Conservation (phyloP, 1,140 invertebrate genomes). For the Ooceraea biroi region DNA sequence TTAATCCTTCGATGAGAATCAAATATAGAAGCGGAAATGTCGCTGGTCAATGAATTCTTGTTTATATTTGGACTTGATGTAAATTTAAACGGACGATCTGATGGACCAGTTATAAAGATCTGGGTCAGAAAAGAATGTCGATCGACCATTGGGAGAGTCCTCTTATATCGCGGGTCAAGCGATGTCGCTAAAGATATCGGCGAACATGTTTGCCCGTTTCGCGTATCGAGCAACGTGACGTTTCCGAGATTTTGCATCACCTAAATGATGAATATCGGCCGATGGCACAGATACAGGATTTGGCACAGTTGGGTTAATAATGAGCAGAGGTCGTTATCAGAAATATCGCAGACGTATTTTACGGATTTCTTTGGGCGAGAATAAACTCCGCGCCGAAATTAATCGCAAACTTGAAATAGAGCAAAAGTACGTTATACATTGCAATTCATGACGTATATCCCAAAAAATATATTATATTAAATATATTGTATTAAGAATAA, state of each 20-base stretch:
- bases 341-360: conserved; percentile 48
- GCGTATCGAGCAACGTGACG: not conserved
- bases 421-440: no score
- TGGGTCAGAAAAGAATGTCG: conserved; percentile 64
- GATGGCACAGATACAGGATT: conserved; percentile 49
- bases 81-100: not conserved
- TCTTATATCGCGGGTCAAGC: conserved; percentile 22
- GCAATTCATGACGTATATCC: no score
- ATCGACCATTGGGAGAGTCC: conserved; percentile 27
- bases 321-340: conserved; percentile 22
- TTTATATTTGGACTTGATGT: not conserved
- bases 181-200: conserved; percentile 46
- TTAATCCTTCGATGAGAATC: not conserved
- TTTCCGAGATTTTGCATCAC: conserved; percentile 34
- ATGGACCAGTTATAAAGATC: conserved; percentile 22
- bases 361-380: conserved; percentile 5
- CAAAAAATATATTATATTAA: no score
- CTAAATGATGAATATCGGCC: conserved; percentile 52
- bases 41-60: not conserved
- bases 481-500: no score
- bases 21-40: not conserved
- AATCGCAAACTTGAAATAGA: no score
- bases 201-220: not conserved
- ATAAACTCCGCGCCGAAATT: not conserved
- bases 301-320: conserved; percentile 34